Percentiles rank a stretch among this genome's conserved stretches.
Conservation (phyloP, 2,797 vertebrate species). For the Platyrinchus mystaceus region DNA sequence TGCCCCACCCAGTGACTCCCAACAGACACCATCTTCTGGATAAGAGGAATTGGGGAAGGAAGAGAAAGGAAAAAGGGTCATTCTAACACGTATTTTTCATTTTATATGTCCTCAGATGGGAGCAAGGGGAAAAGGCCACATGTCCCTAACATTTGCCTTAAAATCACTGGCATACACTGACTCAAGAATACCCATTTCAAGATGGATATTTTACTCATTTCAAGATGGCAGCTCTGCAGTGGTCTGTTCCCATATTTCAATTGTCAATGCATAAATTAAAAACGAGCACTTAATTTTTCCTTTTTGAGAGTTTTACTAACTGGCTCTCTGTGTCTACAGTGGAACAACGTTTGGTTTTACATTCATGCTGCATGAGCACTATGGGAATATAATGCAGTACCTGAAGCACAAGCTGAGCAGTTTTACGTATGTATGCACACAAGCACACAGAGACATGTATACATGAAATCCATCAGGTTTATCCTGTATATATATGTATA, state of each 20-base stretch:
- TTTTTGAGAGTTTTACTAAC: not conserved
- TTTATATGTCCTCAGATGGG: not conserved
- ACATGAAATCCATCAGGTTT: not conserved
- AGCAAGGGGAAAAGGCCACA: not conserved
- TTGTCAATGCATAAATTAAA: not conserved
- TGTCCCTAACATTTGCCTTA: not conserved
- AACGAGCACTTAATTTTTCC: not conserved
- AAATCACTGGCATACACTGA: not conserved
- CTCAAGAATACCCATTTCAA: not conserved
- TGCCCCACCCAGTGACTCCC: not conserved
- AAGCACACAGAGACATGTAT: not conserved
- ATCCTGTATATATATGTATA: not conserved
- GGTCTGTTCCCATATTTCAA: not conserved
- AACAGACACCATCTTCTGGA: not conserved
- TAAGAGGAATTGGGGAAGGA: not conserved
- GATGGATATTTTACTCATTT: not conserved
- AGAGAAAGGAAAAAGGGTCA: not conserved
- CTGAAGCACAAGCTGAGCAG: not conserved
- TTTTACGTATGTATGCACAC: not conserved
- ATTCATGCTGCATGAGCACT: slow-evolving; percentile 23
- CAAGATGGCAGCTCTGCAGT: not conserved
- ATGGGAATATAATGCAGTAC: slow-evolving; percentile 43
- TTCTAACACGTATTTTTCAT: not conserved
- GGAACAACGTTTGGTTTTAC: not conserved
- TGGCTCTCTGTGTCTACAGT: not conserved